Percentiles rank a stretch among this genome's conserved stretches.
Conservation (phyloP, 2,113 vertebrate genomes). For the Typhlomys cinereus region DNA sequence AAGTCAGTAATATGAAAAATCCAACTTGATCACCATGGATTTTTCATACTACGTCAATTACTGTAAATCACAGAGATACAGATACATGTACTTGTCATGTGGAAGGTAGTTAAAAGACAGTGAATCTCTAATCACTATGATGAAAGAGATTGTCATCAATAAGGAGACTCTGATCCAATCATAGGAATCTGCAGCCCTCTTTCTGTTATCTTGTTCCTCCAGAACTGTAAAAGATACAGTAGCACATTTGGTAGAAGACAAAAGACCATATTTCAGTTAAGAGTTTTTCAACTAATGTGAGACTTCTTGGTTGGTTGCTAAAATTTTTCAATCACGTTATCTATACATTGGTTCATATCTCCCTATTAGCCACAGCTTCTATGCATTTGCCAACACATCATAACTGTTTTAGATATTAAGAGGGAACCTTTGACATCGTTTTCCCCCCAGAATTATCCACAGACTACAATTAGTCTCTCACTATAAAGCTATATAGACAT, state of each 20-base stretch:
- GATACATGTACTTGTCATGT: constrained; percentile 80
- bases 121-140: constrained; percentile 78
- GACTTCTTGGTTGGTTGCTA: not conserved
- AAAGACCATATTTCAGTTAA: constrained; percentile 33
- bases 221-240: constrained; percentile 28
- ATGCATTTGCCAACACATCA: not conserved
- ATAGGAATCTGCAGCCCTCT: constrained; percentile 67
- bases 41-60: constrained; percentile 77
- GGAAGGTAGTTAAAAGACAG: constrained; percentile 81
- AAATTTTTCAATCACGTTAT: not conserved
- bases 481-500: constrained; percentile 50
- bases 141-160: constrained; percentile 79
- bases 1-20: constrained; percentile 73
- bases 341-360: not conserved
- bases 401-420: not conserved
- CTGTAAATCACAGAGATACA: constrained; percentile 78
- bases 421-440: not conserved
- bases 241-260: constrained; percentile 27
- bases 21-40: constrained; percentile 75
- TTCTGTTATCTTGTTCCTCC: constrained; percentile 63
- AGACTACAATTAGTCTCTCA: constrained; percentile 51
- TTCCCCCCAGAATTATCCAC: constrained; percentile 60
- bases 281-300: not conserved
- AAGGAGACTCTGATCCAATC: constrained; percentile 71
- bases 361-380: not conserved